Evolutionary conservation across 2,888 invertebrate species (phyloP), one percentile per base, ranked within the genome.

Genomic region (Octodonta nipae): DNA sequence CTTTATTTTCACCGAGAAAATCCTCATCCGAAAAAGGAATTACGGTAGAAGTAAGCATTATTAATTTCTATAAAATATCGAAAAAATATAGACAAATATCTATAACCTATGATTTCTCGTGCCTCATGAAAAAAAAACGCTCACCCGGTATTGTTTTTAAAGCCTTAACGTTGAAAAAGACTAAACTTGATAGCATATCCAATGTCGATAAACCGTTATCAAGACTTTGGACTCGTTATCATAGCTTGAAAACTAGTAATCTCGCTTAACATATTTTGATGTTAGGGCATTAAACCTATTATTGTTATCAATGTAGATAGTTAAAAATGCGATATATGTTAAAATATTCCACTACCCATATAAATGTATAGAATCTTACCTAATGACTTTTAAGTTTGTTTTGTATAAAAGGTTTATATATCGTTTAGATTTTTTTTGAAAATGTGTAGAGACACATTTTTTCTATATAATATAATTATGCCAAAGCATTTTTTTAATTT

Each of bases 321-420:
- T 35, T 33, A 35, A 26, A 30, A 30, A 29, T 43, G 45, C 45
- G 43, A 43, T 47, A 46, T 45, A 44, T 49, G 20, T 26, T 26
- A 44, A 44, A 30, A 35, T 44, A 41, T 36, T 38, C 43, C 37
- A 37, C 30, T 26, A 12, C 40, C 37, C 43, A 25, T 27, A 47
- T 44, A 34, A 41, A 45, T 46, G 41, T 46, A 43, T 35, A 45
- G 42, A 45, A 41, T 43, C 38, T 44, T 11, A 26, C 22, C 22
- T 42, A 45, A 41, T 38, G 34, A 35, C 26, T 36, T 29, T 32
- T 34, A 36, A 34, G 41, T 49, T 56, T 55, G 54, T 55, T 56
- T 55, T 56, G 55, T 56, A 55, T 53, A 54, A 52, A 51, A 54
- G 52, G 49, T 52, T 50, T 54, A 51, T 52, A 44, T 40, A 47